These are phyloP conservation scores for Crotophaga sulcirostris DNA, from an alignment of 2,113 vertebrate species.

Conservation along the genomic window DNA sequence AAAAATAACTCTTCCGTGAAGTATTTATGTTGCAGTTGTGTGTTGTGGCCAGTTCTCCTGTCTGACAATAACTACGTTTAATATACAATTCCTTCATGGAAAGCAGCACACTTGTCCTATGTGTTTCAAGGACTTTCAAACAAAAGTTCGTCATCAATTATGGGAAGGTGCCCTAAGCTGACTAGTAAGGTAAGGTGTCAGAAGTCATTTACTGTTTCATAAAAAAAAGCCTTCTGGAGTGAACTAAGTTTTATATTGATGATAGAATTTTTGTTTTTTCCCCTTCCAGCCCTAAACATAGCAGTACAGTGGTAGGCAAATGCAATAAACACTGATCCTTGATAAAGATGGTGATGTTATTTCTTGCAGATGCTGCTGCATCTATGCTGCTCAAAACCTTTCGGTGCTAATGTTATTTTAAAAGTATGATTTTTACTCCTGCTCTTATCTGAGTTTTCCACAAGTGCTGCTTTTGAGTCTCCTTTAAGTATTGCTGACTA, in stretches of 20 bases:
- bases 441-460: not conserved
- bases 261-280: not conserved
- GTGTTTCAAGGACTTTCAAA: not conserved
- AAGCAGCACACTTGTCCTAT: not conserved
- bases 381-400: not conserved
- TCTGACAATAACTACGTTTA: not conserved
- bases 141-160: not conserved
- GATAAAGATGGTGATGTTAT: not conserved
- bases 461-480: not conserved
- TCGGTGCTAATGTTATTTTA: not conserved
- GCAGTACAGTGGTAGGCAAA: not conserved
- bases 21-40: not conserved
- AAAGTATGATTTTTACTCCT: not conserved
- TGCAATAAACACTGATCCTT: not conserved
- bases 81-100: not conserved
- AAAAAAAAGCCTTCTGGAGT: not conserved
- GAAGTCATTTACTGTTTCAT: not conserved
- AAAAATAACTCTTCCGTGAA: not conserved
- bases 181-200: not conserved
- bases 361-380: not conserved
- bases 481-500: not conserved
- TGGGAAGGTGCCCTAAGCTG: not conserved
- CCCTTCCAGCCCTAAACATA: not conserved
- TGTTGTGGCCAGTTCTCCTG: not conserved
- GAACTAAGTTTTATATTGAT: not conserved